Percentiles rank a stretch among this genome's conserved stretches.
phyloP scores from a whole-genome alignment of 2,113 vertebrate species.

The Bos javanicus region DNA sequence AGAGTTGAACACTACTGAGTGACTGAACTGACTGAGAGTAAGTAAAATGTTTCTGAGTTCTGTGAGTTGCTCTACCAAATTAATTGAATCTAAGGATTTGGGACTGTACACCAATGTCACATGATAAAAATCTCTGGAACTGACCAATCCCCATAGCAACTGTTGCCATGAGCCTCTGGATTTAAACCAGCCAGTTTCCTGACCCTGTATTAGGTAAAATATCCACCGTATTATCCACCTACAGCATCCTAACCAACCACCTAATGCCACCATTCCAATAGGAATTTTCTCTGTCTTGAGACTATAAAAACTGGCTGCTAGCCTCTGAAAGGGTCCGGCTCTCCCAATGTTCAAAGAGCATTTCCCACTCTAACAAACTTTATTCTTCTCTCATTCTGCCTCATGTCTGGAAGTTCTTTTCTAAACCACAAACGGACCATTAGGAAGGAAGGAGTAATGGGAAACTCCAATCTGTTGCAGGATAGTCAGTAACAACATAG shows the following conservation, averaged over 20 bases:
- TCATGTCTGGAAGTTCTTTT: background rate
- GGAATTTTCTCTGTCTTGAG: background rate
- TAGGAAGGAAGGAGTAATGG: background rate
- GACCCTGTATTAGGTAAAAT: background rate
- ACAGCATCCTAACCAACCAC: background rate
- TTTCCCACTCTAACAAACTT: background rate
- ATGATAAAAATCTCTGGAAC: background rate
- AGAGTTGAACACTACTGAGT: background rate
- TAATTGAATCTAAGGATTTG: background rate
- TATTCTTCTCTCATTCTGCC: background rate
- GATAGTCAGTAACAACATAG: background rate
- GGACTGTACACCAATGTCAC: background rate
- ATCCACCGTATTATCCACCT: background rate
- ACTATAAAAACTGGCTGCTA: background rate
- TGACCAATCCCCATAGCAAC: background rate
- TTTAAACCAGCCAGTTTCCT: background rate
- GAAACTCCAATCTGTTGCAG: background rate
- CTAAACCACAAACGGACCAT: rapidly evolving
- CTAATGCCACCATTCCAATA: background rate
- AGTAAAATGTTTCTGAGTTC: background rate
- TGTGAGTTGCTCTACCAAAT: background rate
- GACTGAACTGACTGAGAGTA: background rate
- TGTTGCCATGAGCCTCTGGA: background rate
- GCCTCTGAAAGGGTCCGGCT: background rate
- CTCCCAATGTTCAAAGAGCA: background rate